Conservation (phyloP, 2,797 vertebrate genomes). For the Hybognathus amarus region DNA sequence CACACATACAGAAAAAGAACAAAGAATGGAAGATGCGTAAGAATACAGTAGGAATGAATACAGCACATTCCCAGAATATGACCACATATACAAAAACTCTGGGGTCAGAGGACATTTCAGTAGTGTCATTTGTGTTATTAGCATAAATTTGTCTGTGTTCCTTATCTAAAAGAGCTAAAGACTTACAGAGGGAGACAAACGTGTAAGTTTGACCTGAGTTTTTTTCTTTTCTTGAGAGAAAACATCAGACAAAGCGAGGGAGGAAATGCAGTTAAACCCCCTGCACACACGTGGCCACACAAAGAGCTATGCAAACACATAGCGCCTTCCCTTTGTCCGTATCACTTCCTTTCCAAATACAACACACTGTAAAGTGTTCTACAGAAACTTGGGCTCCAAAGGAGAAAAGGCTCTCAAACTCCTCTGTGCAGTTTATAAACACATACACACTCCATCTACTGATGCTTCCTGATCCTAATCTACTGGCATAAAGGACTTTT, state of each 20-base stretch:
- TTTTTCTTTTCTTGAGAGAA: conserved; percentile 1
- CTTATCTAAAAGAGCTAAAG: background rate
- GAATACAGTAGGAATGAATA: background rate
- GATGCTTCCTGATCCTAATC: conserved; percentile 9
- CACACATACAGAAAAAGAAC: conserved; percentile 17
- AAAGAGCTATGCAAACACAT: conserved; percentile 12
- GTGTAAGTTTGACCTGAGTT: background rate
- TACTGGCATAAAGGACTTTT: background rate
- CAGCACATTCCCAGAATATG: background rate
- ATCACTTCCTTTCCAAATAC: conserved; percentile 38
- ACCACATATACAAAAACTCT: background rate
- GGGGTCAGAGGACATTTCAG: background rate
- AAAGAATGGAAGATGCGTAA: background rate
- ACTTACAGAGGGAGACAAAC: background rate
- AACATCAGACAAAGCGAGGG: background rate
- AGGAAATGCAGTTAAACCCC: conserved; percentile 16
- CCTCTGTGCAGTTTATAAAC: conserved; percentile 7
- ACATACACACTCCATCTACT: conserved; percentile 25
- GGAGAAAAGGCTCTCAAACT: background rate
- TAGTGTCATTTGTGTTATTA: background rate
- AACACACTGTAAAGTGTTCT: conserved; percentile 6
- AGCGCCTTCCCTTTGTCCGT: conserved; percentile 16
- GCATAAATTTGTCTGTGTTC: background rate
- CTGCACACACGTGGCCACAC: background rate
- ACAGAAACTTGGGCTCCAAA: conserved; percentile 7